phyloP scores from a whole-genome alignment of 2,113 vertebrate species.

The Hyla sarda region DNA sequence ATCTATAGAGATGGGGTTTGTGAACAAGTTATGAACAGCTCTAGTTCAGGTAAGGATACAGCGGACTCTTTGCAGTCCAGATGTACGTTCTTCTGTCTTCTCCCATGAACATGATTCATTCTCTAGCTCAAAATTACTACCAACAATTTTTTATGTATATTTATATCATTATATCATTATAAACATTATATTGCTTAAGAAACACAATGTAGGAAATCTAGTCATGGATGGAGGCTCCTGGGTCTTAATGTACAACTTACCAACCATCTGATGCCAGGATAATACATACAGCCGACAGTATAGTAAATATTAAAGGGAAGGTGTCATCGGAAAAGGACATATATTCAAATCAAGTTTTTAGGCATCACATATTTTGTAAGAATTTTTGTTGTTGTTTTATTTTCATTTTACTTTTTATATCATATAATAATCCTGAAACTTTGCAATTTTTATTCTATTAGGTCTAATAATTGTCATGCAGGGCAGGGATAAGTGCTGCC shows the following conservation, averaged over 20 bases:
- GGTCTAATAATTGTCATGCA: too few relatives aligned
- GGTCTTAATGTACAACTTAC: background rate
- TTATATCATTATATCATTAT: background rate
- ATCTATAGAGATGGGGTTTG: slow-evolving; percentile 14
- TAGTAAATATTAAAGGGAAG: too few relatives aligned
- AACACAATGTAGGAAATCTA: background rate
- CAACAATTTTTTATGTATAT: background rate
- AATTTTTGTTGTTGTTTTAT: too few relatives aligned
- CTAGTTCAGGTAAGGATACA: slow-evolving; percentile 43
- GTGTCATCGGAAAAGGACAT: too few relatives aligned
- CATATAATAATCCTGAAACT: too few relatives aligned
- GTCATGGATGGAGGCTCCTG: too few relatives aligned
- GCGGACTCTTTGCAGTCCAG: background rate
- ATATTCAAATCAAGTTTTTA: too few relatives aligned
- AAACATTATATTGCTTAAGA: background rate
- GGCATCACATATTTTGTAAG: too few relatives aligned
- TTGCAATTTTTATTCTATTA: too few relatives aligned
- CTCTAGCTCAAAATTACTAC: background rate
- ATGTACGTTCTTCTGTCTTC: background rate
- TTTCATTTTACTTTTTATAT: too few relatives aligned
- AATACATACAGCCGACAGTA: background rate
- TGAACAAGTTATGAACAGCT: background rate
- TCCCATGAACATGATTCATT: background rate
- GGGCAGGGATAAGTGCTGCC: too few relatives aligned
- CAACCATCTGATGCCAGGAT: background rate